A percentile compares a stretch with the other conserved stretches of the same genome.
These are phyloP conservation scores for Ephestia elutella DNA, from an alignment of 1,140 invertebrate genomes.

Conservation along the genomic window DNA sequence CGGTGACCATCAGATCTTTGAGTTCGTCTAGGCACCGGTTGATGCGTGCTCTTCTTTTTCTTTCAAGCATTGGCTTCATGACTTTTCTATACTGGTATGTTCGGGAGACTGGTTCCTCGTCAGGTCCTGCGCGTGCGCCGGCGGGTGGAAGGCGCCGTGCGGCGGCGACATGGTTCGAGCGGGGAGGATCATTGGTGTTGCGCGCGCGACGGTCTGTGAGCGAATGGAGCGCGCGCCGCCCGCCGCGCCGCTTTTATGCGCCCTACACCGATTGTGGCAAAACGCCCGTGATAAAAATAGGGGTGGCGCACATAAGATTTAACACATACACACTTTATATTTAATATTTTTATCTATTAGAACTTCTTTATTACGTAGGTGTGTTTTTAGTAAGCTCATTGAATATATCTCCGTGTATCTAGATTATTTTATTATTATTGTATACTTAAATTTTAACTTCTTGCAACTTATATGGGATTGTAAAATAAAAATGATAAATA, in stretches of 20 bases:
- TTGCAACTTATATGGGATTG: too few relatives aligned
- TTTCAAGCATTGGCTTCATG: constrained; percentile 96
- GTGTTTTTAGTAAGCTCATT: too few relatives aligned
- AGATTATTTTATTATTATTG: too few relatives aligned
- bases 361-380: neutral
- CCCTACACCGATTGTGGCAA: constrained; percentile 70
- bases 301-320: constrained; percentile 45
- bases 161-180: constrained; percentile 62
- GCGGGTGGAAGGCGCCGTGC: constrained; percentile 65
- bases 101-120: constrained; percentile 85
- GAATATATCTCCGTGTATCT: too few relatives aligned
- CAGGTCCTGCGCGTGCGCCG: constrained; percentile 56
- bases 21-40: constrained; percentile 95
- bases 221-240: constrained; percentile 66
- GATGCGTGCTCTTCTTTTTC: constrained; percentile 92
- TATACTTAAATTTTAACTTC: too few relatives aligned
- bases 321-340: constrained; percentile 14
- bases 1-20: constrained; percentile 92
- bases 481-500: too few relatives aligned
- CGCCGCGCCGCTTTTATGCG: constrained; percentile 60
- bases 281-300: constrained; percentile 70
- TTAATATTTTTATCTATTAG: neutral
- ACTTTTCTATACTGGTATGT: constrained; percentile 94
- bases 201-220: constrained; percentile 62
- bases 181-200: constrained; percentile 61